Evolutionary conservation across 2,113 vertebrate species (phyloP).

Genomic region (Bungarus multicinctus): DNA sequence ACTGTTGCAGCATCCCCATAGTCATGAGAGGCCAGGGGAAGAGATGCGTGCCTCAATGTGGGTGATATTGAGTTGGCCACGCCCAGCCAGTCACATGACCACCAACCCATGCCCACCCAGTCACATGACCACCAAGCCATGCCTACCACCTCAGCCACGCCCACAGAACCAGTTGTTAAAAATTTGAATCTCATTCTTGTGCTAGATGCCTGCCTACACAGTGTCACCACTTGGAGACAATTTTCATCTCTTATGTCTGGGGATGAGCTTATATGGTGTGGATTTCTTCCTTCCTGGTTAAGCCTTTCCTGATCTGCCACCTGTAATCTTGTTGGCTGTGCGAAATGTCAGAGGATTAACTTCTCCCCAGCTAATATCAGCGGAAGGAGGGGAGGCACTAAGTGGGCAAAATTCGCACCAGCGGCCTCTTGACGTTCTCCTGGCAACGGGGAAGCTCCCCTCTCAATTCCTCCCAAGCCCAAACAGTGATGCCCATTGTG

Average conservation of each 20-base stretch:
- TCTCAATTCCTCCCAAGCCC: neutral
- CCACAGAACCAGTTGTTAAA: too few species aligned
- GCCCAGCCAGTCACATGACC: too few species aligned
- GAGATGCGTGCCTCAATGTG: too few species aligned
- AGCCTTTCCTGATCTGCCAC: neutral
- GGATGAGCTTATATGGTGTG: neutral
- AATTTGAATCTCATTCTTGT: too few species aligned
- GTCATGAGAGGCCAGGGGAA: too few species aligned
- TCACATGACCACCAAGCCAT: too few species aligned
- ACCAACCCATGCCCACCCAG: too few species aligned
- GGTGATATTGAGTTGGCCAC: too few species aligned
- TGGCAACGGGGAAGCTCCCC: neutral
- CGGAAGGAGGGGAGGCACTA: neutral
- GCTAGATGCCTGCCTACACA: neutral
- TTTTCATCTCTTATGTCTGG: neutral
- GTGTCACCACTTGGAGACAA: neutral
- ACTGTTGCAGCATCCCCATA: too few species aligned
- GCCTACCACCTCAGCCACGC: too few species aligned
- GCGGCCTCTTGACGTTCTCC: neutral
- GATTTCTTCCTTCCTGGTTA: neutral
- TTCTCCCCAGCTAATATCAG: fast-evolving
- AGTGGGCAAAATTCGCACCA: neutral
- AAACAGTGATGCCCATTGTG: neutral
- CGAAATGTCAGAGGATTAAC: slow-evolving; percentile 4
- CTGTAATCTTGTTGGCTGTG: neutral